Evolutionary conservation across 2,888 invertebrate species (phyloP).

Genomic region (Campopleginae sp.): DNA sequence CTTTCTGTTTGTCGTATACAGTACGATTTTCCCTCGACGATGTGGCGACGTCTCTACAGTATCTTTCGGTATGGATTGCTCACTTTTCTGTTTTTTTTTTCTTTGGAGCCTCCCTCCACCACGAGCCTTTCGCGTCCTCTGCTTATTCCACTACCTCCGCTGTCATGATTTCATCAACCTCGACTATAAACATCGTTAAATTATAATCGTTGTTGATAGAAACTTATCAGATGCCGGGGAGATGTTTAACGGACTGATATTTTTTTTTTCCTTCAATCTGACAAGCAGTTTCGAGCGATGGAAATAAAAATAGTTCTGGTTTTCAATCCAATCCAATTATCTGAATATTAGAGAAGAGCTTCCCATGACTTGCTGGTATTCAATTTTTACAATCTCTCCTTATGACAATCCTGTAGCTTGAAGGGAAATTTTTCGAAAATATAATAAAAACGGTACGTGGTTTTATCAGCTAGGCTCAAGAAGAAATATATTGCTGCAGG

Average conservation of each 20-base stretch:
- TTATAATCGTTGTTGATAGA: not conserved
- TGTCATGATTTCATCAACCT: conserved; percentile 51
- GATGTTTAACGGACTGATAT: not conserved
- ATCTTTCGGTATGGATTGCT: conserved; percentile 16
- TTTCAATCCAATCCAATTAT: not conserved
- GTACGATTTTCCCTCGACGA: conserved; percentile 36
- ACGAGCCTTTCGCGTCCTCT: not conserved
- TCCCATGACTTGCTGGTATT: conserved; percentile 7
- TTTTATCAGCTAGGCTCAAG: conserved; percentile 53
- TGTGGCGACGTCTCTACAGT: conserved; percentile 7
- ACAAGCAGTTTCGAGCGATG: not conserved
- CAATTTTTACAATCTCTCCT: not conserved
- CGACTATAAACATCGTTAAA: conserved; percentile 25
- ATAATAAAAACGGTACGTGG: conserved; percentile 34
- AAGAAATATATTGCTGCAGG: conserved; percentile 49
- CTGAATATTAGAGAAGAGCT: not conserved
- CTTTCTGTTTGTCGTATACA: not conserved
- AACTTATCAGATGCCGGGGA: not conserved
- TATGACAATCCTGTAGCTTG: not conserved
- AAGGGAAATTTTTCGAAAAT: conserved; percentile 13
- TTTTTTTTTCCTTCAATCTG: not conserved
- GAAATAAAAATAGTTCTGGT: not conserved
- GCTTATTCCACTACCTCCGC: conserved; percentile 25
- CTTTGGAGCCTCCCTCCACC: not conserved
- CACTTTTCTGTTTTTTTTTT: conserved; percentile 9